Conservation (phyloP, 2,113 vertebrate species). For the Engystomops pustulosus region DNA sequence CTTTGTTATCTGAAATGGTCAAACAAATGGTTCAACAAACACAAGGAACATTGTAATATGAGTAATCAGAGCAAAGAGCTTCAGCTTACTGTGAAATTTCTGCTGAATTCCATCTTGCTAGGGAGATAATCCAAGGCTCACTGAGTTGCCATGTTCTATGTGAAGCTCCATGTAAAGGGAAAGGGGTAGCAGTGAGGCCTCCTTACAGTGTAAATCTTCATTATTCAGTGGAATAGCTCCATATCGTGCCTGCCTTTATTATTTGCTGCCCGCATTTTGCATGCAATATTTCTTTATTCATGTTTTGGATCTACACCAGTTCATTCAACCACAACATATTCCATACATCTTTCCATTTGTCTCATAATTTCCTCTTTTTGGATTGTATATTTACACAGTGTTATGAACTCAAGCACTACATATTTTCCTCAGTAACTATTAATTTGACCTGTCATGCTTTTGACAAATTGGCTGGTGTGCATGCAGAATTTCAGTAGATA, state of each 20-base stretch:
- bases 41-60: no score
- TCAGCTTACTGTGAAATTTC: no score
- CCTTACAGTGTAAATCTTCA: no score
- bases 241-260: neutral
- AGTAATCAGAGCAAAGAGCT: no score
- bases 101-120: no score
- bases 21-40: no score
- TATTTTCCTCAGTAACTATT: neutral
- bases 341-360: neutral
- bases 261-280: neutral
- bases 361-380: conserved; percentile 9
- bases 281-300: neutral
- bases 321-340: neutral
- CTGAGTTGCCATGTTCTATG: no score
- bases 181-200: no score
- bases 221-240: no score
- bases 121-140: no score
- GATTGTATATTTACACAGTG: neutral
- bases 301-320: neutral
- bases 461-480: conserved; percentile 3
- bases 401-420: neutral
- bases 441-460: conserved; percentile 13
- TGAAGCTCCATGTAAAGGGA: no score
- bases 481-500: neutral
- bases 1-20: no score